A percentile compares a stretch with the other conserved stretches of the same genome.
These are phyloP conservation scores for Symphodus melops DNA, from an alignment of 2,113 vertebrate genomes.

Conservation along the genomic window DNA sequence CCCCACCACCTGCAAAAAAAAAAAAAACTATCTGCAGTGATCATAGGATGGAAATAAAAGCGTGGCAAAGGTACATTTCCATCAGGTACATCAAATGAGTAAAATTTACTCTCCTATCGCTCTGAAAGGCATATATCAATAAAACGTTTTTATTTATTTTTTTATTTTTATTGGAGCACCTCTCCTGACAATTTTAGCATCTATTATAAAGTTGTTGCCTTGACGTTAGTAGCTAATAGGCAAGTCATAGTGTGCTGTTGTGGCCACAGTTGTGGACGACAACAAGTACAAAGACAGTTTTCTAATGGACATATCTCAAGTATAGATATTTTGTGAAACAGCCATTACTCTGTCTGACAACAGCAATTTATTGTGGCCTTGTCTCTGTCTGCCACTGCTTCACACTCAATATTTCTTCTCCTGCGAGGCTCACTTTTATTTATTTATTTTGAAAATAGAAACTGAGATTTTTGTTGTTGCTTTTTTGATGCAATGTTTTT, in stretches of 20 bases:
- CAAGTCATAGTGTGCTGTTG: neutral
- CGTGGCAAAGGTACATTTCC: conserved; percentile 19
- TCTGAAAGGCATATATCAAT: no score
- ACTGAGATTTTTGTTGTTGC: neutral
- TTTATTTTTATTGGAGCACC: neutral
- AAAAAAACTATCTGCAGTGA: conserved; percentile 70
- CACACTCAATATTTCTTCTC: neutral
- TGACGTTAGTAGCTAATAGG: neutral
- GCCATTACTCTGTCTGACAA: conserved; percentile 64
- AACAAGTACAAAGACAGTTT: conserved; percentile 25
- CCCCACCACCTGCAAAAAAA: neutral
- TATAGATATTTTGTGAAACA: conserved; percentile 51
- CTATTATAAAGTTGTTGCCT: neutral
- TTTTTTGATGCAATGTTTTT: neutral
- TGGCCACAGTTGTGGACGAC: conserved; percentile 1
- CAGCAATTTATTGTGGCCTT: conserved; percentile 51
- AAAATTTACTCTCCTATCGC: no score
- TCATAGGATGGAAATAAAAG: conserved; percentile 28
- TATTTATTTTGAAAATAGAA: neutral
- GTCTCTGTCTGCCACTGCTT: conserved; percentile 25
- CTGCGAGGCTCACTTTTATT: conserved; percentile 3
- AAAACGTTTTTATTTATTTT: no score
- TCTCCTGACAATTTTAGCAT: no score
- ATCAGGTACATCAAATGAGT: conserved; percentile 5
- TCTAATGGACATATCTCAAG: conserved; percentile 32